phyloP scores from a whole-genome alignment of 2,888 invertebrate genomes.

The Campaea margaritaria region DNA sequence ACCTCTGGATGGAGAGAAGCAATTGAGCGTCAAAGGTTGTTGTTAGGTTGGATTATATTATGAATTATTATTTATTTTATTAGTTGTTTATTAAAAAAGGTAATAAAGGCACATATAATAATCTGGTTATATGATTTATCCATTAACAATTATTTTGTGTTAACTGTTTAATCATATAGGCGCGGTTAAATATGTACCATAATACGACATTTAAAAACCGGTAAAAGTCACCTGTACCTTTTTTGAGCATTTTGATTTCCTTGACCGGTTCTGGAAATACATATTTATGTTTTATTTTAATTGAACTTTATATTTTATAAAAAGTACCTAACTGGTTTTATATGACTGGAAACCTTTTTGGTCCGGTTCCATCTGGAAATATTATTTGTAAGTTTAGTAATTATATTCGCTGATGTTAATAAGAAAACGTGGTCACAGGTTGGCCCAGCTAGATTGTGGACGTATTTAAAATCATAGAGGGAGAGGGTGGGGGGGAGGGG shows the following conservation, averaged over 20 bases:
- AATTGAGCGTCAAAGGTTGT: too few species aligned
- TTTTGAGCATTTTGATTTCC: conserved; percentile 25
- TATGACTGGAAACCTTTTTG: conserved; percentile 14
- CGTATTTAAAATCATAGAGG: too few species aligned
- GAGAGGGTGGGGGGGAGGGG: too few species aligned
- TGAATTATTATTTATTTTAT: too few species aligned
- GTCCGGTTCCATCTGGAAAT: too few species aligned
- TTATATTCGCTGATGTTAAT: background rate
- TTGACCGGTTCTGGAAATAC: conserved; percentile 19
- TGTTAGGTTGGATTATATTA: too few species aligned
- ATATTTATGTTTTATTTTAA: conserved; percentile 18
- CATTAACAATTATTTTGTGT: conserved; percentile 18
- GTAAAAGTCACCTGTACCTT: conserved; percentile 21
- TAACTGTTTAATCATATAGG: conserved; percentile 6
- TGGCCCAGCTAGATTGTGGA: too few species aligned
- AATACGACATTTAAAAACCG: conserved; percentile 30
- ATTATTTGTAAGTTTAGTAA: background rate
- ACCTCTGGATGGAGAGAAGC: too few species aligned
- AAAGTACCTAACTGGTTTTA: conserved; percentile 12
- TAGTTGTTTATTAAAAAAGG: too few species aligned
- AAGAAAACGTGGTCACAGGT: too few species aligned
- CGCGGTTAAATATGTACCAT: conserved; percentile 16
- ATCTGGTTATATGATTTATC: conserved; percentile 12
- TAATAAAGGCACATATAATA: too few species aligned
- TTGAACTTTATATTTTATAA: conserved; percentile 16